These are phyloP conservation scores for Echinometra lucunter DNA, from an alignment of 53 echinoderm and acorn worm genomes.

Conservation along the genomic window DNA sequence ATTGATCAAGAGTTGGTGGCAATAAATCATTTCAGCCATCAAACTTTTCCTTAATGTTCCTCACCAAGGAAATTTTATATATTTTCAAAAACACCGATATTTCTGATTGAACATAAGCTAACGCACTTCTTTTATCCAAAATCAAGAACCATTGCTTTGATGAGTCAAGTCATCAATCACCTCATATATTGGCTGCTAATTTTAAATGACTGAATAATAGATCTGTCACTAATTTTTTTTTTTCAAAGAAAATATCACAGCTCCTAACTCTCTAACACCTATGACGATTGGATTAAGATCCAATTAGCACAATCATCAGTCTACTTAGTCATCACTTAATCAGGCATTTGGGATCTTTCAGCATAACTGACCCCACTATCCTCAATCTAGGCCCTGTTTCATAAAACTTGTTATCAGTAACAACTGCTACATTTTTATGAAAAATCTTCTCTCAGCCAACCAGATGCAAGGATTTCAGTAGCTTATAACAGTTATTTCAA, in stretches of 20 bases:
- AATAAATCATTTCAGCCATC: too few relatives aligned
- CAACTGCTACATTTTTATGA: too few relatives aligned
- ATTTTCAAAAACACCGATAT: too few relatives aligned
- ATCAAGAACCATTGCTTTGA: not conserved
- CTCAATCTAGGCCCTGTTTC: too few relatives aligned
- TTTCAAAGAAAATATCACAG: not conserved
- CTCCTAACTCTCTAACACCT: not conserved
- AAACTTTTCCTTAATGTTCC: too few relatives aligned
- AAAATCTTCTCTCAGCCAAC: too few relatives aligned
- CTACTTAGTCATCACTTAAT: not conserved
- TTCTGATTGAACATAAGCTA: not conserved
- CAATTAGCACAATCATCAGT: not conserved
- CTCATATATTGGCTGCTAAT: not conserved
- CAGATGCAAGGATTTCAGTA: too few relatives aligned
- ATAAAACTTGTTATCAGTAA: too few relatives aligned
- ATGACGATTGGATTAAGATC: not conserved
- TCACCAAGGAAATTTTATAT: too few relatives aligned
- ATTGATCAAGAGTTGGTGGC: too few relatives aligned
- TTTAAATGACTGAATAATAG: not conserved
- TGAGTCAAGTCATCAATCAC: not conserved
- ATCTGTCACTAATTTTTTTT: not conserved
- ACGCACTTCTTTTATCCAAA: not conserved
- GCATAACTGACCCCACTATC: not conserved
- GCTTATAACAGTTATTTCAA: too few relatives aligned
- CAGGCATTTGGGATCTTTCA: not conserved